Evolutionary conservation across 2,113 vertebrate species (phyloP), one percentile per base, ranked within the genome.

Genomic region (Poeciliopsis retropinna): DNA sequence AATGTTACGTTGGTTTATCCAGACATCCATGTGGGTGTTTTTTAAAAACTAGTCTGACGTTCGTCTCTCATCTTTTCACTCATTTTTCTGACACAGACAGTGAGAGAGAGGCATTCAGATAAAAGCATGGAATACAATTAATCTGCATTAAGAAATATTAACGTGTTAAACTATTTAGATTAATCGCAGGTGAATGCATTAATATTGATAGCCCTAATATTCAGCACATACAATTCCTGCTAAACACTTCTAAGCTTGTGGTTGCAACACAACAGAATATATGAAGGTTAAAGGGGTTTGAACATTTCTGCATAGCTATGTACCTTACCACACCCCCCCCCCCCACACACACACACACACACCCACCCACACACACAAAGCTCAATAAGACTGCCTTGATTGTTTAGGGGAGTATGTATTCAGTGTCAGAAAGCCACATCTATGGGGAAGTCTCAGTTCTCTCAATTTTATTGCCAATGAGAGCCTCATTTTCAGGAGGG

Each of bases 381-480:
- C 27, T 30, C 25, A 14, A 68, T 71, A 47, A 15, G 60, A 17
- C 69, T 79, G 76, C 51, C 70, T 63, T 27, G 25, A 64, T 75
- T 54, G 68, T 77, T 86, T 73, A 77, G 63, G 32, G 57, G 15
- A 44, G 66, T 17, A 54, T 71, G 80, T 44, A 67, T 76, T 69
- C 70, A 39, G 7, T 70, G 67, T 78, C 75, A 81, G 72, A 80
- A 61, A 66, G 68, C 71, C n/a, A 57, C 73, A 74, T 79, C 66
- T 70, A 75, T 31, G 25, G 71, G 73, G 66, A 79, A 57, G 73
- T 67, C 13, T 32, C 57, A 67, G 83, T 69, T 65, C 41, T 67
- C 29, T 78, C 28, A 69, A 62, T 76, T 83, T 88, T 31, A 85
- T 76, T 84, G 74, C 64, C 80, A 80, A 83, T 85, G 79, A 88